Percentiles rank a stretch among this genome's conserved stretches.
Evolutionary conservation across 2,113 vertebrate species (phyloP).

Genomic region (Polyodon spathula): DNA sequence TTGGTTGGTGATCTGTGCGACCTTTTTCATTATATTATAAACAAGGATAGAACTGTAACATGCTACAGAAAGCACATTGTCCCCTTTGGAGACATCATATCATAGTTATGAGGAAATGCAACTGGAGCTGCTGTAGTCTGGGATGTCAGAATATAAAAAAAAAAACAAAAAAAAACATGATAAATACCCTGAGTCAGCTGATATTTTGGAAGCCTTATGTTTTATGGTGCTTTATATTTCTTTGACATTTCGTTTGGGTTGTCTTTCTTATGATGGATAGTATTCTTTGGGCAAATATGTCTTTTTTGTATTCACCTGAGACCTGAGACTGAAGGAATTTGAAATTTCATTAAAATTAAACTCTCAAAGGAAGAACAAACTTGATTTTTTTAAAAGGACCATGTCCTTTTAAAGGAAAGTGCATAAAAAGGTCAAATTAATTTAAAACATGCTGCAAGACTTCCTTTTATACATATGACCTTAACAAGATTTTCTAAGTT

Average conservation of each 20-base stretch:
- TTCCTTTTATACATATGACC: no score
- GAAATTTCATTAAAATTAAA: no score
- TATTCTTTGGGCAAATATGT: background rate
- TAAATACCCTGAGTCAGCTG: conserved; percentile 5
- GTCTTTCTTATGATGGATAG: background rate
- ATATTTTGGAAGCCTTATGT: conserved; percentile 5
- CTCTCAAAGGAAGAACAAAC: no score
- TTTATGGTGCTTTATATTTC: background rate
- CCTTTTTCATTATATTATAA: conserved; percentile 1
- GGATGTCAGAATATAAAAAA: background rate
- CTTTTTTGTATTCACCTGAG: background rate
- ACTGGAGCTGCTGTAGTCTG: background rate
- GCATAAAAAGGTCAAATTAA: no score
- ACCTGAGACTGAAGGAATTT: background rate
- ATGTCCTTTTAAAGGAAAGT: no score
- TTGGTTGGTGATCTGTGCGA: background rate
- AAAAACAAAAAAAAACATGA: background rate
- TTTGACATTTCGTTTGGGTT: conserved; percentile 1
- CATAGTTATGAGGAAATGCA: background rate
- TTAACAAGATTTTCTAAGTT: no score
- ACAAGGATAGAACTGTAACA: background rate
- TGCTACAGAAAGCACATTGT: background rate
- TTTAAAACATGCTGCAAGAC: no score
- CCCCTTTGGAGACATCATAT: background rate
- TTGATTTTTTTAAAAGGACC: no score